phyloP scores from a whole-genome alignment of 1,140 invertebrate genomes.

The Gonioctena quinquepunctata region DNA sequence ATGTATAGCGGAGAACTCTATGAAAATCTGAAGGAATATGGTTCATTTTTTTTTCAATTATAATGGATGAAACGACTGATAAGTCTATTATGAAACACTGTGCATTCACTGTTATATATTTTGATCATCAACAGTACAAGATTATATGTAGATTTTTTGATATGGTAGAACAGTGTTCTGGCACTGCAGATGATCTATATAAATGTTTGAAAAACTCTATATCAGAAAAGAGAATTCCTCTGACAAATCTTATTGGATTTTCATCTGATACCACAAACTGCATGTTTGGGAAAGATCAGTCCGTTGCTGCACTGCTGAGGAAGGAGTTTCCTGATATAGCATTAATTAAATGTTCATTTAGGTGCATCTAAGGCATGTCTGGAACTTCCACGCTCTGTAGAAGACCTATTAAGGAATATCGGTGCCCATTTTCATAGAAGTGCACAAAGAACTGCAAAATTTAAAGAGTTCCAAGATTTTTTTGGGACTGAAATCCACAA shows the following conservation, averaged over 20 bases:
- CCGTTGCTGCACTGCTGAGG: constrained; percentile 29
- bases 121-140: constrained; percentile 7
- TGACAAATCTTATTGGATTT: constrained; percentile 43
- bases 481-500: constrained; percentile 17
- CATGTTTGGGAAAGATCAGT: constrained; percentile 31
- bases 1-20: constrained; percentile 2
- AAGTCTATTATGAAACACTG: constrained; percentile 13
- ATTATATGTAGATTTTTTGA: constrained; percentile 25
- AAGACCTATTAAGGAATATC: constrained; percentile 36
- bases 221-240: constrained; percentile 33
- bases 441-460: constrained; percentile 10
- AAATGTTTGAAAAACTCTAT: constrained; percentile 28
- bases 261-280: constrained; percentile 13
- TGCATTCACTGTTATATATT: constrained; percentile 32
- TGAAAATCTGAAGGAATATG: neutral
- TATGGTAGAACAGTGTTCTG: constrained; percentile 31
- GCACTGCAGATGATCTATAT: constrained; percentile 31
- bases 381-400: constrained; percentile 18
- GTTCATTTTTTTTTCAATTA: constrained; percentile 21
- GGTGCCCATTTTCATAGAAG: constrained; percentile 36
- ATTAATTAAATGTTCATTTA: constrained; percentile 22
- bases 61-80: constrained; percentile 33
- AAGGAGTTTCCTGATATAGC: constrained; percentile 21
- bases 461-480: constrained; percentile 17
- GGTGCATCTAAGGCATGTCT: constrained; percentile 23